phyloP scores from a whole-genome alignment of 2,797 vertebrate species.

The Ctenochaetus hawaiiensis region DNA sequence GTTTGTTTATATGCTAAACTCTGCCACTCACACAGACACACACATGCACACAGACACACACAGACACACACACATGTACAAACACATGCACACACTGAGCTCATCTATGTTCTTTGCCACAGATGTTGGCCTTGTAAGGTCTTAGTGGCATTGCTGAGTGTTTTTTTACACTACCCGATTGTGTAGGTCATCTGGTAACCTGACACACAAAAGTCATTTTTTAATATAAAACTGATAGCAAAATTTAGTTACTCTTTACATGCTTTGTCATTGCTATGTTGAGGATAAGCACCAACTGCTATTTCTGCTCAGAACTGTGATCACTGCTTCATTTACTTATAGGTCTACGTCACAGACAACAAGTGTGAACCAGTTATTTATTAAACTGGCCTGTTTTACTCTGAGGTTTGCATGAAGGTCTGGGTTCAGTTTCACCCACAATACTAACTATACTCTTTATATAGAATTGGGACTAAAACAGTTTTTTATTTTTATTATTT shows the following conservation, averaged over 20 bases:
- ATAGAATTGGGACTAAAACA: neutral
- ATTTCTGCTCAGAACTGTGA: neutral
- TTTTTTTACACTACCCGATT: slow-evolving; percentile 18
- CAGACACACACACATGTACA: neutral
- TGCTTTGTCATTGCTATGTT: neutral
- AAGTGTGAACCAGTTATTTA: neutral
- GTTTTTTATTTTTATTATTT: neutral
- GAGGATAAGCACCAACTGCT: neutral
- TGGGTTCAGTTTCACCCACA: neutral
- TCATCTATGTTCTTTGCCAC: slow-evolving; percentile 25
- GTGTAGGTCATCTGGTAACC: neutral
- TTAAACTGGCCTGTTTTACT: neutral
- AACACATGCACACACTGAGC: slow-evolving; percentile 6
- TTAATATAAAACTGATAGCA: neutral
- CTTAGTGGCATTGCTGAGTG: slow-evolving; percentile 12
- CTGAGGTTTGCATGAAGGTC: neutral
- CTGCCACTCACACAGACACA: neutral
- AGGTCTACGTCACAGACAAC: neutral
- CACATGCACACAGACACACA: slow-evolving; percentile 14
- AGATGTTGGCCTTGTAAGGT: slow-evolving; percentile 59
- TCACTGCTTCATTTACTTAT: neutral
- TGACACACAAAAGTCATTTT: neutral
- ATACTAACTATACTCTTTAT: neutral
- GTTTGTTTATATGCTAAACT: slow-evolving; percentile 59
- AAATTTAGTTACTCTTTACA: neutral